phyloP scores from a whole-genome alignment of 2,888 invertebrate genomes.

The Eupeodes latifasciatus region DNA sequence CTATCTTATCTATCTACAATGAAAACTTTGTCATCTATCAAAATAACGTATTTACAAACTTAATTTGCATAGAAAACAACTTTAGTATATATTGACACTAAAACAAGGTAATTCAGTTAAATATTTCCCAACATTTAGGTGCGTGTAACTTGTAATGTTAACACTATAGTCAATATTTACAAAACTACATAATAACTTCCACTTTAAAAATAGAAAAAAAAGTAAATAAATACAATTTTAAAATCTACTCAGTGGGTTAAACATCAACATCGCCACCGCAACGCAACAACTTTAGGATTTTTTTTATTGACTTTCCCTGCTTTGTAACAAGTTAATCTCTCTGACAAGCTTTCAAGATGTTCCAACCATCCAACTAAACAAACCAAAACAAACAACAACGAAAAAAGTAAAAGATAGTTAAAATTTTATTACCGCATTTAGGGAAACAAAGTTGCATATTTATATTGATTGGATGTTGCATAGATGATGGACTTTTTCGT shows the following conservation, averaged over 20 bases:
- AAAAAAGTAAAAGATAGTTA: constrained; percentile 29
- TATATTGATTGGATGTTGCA: constrained; percentile 16
- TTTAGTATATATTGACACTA: no score
- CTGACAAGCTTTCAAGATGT: constrained; percentile 43
- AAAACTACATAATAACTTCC: not conserved
- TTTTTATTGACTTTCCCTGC: constrained; percentile 46
- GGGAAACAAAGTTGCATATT: constrained; percentile 32
- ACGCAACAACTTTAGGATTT: not conserved
- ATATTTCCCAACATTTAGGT: not conserved
- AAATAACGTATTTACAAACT: no score
- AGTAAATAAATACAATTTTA: not conserved
- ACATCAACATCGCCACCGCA: not conserved
- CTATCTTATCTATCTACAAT: no score
- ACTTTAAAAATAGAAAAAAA: not conserved
- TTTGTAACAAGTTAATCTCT: constrained; percentile 39
- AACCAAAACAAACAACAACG: not conserved
- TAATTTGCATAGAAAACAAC: no score
- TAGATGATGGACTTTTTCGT: not conserved
- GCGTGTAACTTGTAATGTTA: not conserved
- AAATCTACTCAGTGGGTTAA: constrained; percentile 21
- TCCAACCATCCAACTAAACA: constrained; percentile 14
- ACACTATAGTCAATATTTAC: constrained; percentile 12
- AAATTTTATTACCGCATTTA: constrained; percentile 53
- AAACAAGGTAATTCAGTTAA: no score
- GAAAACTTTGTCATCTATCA: no score